Evolutionary conservation across 2,797 vertebrate species (phyloP).

Genomic region (Erethizon dorsatum): DNA sequence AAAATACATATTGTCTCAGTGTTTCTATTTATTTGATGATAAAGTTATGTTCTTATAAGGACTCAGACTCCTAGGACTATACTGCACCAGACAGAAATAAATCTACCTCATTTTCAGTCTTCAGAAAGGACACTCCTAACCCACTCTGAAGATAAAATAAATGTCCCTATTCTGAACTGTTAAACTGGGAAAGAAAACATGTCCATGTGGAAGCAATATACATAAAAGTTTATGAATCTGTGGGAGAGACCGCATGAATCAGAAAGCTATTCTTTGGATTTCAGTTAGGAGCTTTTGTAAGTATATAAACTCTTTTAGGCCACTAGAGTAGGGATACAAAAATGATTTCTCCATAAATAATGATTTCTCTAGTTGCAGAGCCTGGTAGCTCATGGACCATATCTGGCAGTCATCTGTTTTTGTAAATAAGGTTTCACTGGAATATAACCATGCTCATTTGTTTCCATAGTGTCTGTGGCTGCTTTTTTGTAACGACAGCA

Average conservation of each 20-base stretch:
- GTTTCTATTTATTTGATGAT: conserved; percentile 70
- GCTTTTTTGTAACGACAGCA: background rate
- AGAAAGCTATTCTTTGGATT: conserved; percentile 68
- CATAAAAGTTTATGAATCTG: conserved; percentile 56
- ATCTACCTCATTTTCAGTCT: conserved; percentile 15
- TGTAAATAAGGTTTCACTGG: conserved; percentile 49
- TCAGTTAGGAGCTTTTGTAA: conserved; percentile 59
- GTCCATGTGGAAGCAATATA: conserved; percentile 56
- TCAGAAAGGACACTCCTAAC: conserved; percentile 63
- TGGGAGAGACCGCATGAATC: conserved; percentile 8
- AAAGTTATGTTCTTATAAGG: conserved; percentile 71
- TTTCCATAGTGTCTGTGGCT: background rate
- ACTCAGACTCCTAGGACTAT: conserved; percentile 48
- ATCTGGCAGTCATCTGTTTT: background rate
- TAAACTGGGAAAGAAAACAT: conserved; percentile 54
- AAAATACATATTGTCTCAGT: conserved; percentile 80
- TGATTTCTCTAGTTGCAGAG: background rate
- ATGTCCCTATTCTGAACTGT: conserved; percentile 20
- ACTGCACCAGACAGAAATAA: conserved; percentile 23
- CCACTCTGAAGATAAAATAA: background rate
- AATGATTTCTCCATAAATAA: conserved; percentile 43
- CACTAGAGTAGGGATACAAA: conserved; percentile 53
- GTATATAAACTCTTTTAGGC: conserved; percentile 64
- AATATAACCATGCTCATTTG: background rate
- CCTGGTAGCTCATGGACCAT: background rate